Conservation (phyloP, 2,888 invertebrate genomes). For the Dascillus cervinus region DNA sequence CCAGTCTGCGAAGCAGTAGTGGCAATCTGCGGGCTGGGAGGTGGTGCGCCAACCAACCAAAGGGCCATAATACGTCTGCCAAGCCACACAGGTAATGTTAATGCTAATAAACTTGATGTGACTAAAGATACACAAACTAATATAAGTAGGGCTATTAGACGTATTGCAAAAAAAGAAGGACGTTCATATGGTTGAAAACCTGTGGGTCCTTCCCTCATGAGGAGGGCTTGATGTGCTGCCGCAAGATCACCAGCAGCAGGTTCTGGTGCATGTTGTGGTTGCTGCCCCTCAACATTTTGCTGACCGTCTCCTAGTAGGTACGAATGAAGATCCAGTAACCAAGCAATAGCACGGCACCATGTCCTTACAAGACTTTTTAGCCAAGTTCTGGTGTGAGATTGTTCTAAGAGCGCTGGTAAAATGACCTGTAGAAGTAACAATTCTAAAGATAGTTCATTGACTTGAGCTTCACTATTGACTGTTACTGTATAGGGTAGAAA, state of each 20-base stretch:
- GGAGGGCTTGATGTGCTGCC: conserved; percentile 82
- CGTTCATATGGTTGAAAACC: conserved; percentile 82
- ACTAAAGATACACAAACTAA: conserved; percentile 81
- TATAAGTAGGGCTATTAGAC: conserved; percentile 59
- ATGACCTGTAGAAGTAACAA: conserved; percentile 86
- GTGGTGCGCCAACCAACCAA: conserved; percentile 61
- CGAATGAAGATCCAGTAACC: conserved; percentile 78
- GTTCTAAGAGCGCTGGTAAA: conserved; percentile 90
- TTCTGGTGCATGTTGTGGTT: conserved; percentile 28
- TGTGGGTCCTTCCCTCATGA: conserved; percentile 65
- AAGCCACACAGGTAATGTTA: conserved; percentile 86
- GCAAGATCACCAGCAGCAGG: conserved; percentile 50
- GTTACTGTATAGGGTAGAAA: conserved; percentile 94
- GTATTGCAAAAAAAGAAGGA: conserved; percentile 72
- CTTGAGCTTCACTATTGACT: conserved; percentile 71
- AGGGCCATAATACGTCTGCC: conserved; percentile 83
- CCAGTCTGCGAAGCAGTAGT: conserved; percentile 10
- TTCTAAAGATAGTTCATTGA: conserved; percentile 92
- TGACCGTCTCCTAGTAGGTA: conserved; percentile 73
- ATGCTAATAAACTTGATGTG: conserved; percentile 71
- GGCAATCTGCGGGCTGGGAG: conserved; percentile 35
- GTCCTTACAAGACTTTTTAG: conserved; percentile 78
- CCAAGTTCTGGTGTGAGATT: conserved; percentile 93
- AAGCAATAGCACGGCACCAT: conserved; percentile 83
- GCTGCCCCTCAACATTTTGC: conserved; percentile 25